Base-by-base conservation (phyloP, 2,797 vertebrate genomes). In the Yasuhikotakia modesta region DNA sequence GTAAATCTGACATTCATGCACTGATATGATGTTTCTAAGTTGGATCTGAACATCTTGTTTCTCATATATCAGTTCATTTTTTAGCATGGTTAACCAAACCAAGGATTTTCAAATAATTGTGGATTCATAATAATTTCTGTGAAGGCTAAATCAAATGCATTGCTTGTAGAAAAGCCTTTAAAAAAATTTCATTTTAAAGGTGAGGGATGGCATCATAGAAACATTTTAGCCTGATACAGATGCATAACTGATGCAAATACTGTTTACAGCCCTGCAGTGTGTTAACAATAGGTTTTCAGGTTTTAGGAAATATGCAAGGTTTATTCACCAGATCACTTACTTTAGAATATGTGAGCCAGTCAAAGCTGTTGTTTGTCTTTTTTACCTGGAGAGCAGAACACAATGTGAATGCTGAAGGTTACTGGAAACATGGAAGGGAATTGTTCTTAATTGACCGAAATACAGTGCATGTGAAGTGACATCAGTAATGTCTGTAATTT, bases 391-490 rank as follows among this genome's bases (percentile, higher is more conserved):
- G 30, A 53, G 65, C 14, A 65, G 14, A 66, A 32, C 6, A 8
- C 10, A 43, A 2, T n/a, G n/a, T n/a, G n/a, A n/a, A n/a, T 57
- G 5, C 16, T 10, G 10, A 74, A 66, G 35, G 21, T 52, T 66
- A 45, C 12, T 27, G 2, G 5, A 10, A 53, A 63, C 12, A 19
- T 63, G 52, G 13, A 22, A 19, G 24, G 2, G 8, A 64, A 43
- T 66, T 75, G 12, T 27, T 66, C 16, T 55, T 17, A 16, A 43
- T 45, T 17, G 10, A 57, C 50, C 66, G 50, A 66, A 75, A 30
- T 8, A 39, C 46, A 65, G 43, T 65, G 10, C 32, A 52, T n/a
- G n/a, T n/a, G n/a, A n/a, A 39, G 46, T 22, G 30, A 64, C n/a
- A 16, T 52, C 60, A 5, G 13, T 17, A 16, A 24, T n/a, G 60